Base-by-base conservation (phyloP, 2,797 vertebrate species). In the Phataginus tricuspis region DNA sequence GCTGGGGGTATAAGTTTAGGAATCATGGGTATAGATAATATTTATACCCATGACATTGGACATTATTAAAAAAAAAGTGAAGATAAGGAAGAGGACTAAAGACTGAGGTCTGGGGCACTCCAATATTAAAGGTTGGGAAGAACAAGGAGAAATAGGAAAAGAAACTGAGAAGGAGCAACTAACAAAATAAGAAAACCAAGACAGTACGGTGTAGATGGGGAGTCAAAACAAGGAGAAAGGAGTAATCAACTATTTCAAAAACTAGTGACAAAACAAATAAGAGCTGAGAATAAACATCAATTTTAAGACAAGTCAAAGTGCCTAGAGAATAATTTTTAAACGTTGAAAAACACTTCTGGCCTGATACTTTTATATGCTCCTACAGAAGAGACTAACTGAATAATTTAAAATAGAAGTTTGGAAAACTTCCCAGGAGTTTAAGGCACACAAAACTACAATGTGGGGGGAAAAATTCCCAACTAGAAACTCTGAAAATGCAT, bases 341-440 rank as follows among this genome's bases (percentile, higher is more conserved):
- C 55, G 9, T 23, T 87, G 34, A 55, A 64, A 93, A 96, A 88
- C 29, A 78, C 29, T 78, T 74, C 23, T 78, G 11, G 16, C 42
- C 51, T 86, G 25, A 75, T 59, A 77, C 14, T 91, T 39, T 87
- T 82, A 88, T 89, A 29, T 69, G 37, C 31, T 74, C 21, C 68
- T 88, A 91, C 6, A 5, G 12, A 79, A 85, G 39, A 55, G 37
- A 77, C 82, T 80, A 79, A 83, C 51, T n/a, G 59, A 86, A 29
- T 72, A 94, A 61, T 92, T 96, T 96, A 37, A 82, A 95, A 87
- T 31, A 68, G 68, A 59, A 68, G 57, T 66, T 59, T 74, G 37
- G 37, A 79, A 72, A 84, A 45, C 57, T 53, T 94, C 61, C 39
- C 45, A 90, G 59, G 19, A 78, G 66, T 39, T 61, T 72, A 83